Conservation (phyloP, 2,888 invertebrate genomes). For the Ephialtes manifestator region DNA sequence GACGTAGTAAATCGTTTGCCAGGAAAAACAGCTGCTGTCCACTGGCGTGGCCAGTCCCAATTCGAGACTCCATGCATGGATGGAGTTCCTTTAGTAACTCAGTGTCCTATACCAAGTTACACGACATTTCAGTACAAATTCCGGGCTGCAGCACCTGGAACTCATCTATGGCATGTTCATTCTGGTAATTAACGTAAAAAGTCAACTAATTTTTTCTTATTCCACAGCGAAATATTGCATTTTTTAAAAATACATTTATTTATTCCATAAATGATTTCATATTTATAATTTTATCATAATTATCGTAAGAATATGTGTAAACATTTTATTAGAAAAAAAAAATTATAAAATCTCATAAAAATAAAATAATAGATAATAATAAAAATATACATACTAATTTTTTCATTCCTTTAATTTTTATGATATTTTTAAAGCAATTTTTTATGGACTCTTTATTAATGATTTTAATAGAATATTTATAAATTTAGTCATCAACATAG, state of each 20-base stretch:
- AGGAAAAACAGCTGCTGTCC: constrained; percentile 90
- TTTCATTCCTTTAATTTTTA: neutral
- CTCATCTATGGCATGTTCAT: constrained; percentile 92
- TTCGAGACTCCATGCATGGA: constrained; percentile 91
- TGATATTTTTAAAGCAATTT: neutral
- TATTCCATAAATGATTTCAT: too few species aligned
- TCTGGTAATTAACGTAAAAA: constrained; percentile 77
- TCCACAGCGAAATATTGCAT: too few species aligned
- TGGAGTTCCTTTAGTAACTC: constrained; percentile 92
- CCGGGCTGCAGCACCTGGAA: constrained; percentile 89
- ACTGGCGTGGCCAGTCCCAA: constrained; percentile 92
- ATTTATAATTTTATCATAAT: too few species aligned
- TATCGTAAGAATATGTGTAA: too few species aligned
- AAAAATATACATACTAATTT: neutral
- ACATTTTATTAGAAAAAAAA: too few species aligned
- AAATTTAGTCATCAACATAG: too few species aligned
- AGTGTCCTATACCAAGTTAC: constrained; percentile 91
- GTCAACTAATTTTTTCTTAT: too few species aligned
- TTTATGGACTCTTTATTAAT: neutral
- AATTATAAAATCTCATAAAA: too few species aligned
- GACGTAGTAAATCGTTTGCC: constrained; percentile 91
- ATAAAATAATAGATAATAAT: neutral
- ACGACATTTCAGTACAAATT: constrained; percentile 91
- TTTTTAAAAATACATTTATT: too few species aligned
- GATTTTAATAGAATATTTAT: too few species aligned